Conservation (phyloP, 2,888 invertebrate genomes). For the Heteromyza rotundicornis region DNA sequence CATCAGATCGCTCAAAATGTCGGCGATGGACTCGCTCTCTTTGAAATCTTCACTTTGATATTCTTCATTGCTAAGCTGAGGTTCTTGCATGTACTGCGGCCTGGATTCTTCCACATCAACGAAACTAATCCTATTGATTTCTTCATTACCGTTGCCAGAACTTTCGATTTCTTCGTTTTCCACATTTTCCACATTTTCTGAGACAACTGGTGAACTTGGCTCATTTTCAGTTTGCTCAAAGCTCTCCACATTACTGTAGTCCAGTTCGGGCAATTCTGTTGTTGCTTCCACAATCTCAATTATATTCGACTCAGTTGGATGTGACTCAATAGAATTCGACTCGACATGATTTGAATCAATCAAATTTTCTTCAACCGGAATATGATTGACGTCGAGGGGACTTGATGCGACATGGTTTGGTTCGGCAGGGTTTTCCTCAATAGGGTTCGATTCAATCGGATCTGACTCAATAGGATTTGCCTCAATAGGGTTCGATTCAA, state of each 20-base stretch:
- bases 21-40: constrained; percentile 56
- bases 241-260: constrained; percentile 36
- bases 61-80: constrained; percentile 38
- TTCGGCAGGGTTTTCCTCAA: background rate
- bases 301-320: too few relatives aligned
- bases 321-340: too few relatives aligned
- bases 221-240: constrained; percentile 21
- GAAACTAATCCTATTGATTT: too few relatives aligned
- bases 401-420: too few relatives aligned
- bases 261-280: constrained; percentile 23
- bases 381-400: too few relatives aligned
- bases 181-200: background rate
- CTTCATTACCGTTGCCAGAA: constrained; percentile 1
- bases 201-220: background rate
- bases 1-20: constrained; percentile 55
- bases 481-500: too few relatives aligned
- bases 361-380: too few relatives aligned
- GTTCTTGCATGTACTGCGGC: constrained; percentile 6
- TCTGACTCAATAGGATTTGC: too few relatives aligned
- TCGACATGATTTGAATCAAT: too few relatives aligned
- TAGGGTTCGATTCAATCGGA: too few relatives aligned
- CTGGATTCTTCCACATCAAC: background rate
- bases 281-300: constrained; percentile 2
- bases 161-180: background rate
- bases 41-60: constrained; percentile 39